Evolutionary conservation across 2,113 vertebrate genomes (phyloP), one percentile per base, ranked within the genome.

Genomic region (Mus pahari): DNA sequence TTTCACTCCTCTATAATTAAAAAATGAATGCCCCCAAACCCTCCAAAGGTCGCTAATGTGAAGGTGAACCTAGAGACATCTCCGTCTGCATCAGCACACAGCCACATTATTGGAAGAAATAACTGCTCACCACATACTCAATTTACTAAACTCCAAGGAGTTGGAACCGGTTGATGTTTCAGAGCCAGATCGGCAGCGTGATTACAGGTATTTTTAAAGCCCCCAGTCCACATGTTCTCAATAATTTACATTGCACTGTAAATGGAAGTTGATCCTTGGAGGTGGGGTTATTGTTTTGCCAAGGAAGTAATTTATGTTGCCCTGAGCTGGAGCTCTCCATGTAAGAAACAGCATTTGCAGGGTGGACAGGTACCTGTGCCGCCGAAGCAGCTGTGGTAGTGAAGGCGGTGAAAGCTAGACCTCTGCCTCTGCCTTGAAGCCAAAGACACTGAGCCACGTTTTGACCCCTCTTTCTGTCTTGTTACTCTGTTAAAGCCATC

Each of bases 181-280:
- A 66, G 6, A 16, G 70, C 55, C 82, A 81, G 73, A 70, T 90
- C 48, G 86, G 71, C 92, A 86, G 20, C 14, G 5, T 39, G 48
- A 92, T 96, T 84, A 26, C 68, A 33, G 64, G 39, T 77, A 68
- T 60, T 94, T 95, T 75, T 64, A 91, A 93, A 93, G 31, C 75
- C 77, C 1, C 2, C 53, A 22, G 78, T 94, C 91, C 45, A n/a
- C 53, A 13, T 1, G 3, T 48, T 78, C 20, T 84, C 42, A 60
- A 13, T 88, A 50, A 89, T 62, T 88, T 86, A 66, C 90, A 71
- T 58, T 60, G 55, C 10, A 7, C 60, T 4, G 3, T 77, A 70
- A 91, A 48, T 33, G 17, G 86, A 86, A 90, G 66, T 66, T 77
- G 66, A 82, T 92, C 53, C 73, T 0, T 88, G 90, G 84, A 31